Evolutionary conservation across 2,888 invertebrate species (phyloP).

Genomic region (Acanthosoma haemorrhoidale): DNA sequence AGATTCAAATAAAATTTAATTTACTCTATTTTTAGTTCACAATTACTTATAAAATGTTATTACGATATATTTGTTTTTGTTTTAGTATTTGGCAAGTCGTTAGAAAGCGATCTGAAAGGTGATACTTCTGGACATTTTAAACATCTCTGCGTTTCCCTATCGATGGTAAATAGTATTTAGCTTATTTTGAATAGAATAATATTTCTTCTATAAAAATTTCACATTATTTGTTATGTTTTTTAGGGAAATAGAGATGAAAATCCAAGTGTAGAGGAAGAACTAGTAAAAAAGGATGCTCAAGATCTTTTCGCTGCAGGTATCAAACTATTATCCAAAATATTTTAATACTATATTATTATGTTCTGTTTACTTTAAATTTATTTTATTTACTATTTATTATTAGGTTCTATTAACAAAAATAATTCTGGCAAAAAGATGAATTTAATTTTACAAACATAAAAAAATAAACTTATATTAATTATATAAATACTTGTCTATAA

Average conservation of each 20-base stretch:
- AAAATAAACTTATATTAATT: too few species aligned
- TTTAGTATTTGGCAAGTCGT: slow-evolving; percentile 70
- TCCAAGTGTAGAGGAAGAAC: slow-evolving; percentile 73
- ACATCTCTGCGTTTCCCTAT: slow-evolving; percentile 79
- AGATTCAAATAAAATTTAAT: neutral
- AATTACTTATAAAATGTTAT: too few species aligned
- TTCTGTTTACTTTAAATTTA: too few species aligned
- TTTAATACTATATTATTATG: neutral
- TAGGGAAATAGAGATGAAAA: slow-evolving; percentile 83
- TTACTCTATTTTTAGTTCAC: slow-evolving; percentile 5
- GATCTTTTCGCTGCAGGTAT: slow-evolving; percentile 63
- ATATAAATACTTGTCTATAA: too few species aligned
- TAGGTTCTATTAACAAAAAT: too few species aligned
- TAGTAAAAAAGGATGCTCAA: slow-evolving; percentile 75
- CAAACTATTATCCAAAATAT: neutral
- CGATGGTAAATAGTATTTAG: slow-evolving; percentile 51
- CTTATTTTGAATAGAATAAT: neutral
- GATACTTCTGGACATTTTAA: slow-evolving; percentile 96
- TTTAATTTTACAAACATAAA: too few species aligned
- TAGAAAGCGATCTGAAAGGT: slow-evolving; percentile 81
- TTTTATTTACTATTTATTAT: too few species aligned
- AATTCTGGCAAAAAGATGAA: too few species aligned
- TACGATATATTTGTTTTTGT: too few species aligned
- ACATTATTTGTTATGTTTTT: slow-evolving; percentile 44
- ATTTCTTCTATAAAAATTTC: slow-evolving; percentile 1